Conservation (phyloP, 2,797 vertebrate species). For the Mormyrops boulengeri region DNA sequence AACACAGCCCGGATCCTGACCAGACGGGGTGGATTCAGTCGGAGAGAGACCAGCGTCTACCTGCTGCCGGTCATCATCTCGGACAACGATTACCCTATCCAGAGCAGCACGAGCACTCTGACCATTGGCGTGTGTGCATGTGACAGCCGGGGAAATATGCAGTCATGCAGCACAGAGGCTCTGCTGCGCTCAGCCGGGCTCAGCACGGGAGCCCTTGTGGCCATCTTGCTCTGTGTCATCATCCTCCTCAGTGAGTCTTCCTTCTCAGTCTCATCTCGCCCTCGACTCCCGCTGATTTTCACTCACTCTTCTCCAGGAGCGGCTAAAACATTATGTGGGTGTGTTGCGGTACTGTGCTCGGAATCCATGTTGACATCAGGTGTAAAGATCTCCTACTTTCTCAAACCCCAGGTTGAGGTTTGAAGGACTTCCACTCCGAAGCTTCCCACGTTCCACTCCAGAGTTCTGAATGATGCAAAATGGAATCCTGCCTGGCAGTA, state of each 20-base stretch:
- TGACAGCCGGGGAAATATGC: slow-evolving; percentile 79
- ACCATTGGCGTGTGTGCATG: slow-evolving; percentile 87
- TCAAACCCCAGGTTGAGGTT: neutral
- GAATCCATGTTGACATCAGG: neutral
- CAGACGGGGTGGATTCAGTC: slow-evolving; percentile 79
- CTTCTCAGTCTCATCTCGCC: neutral
- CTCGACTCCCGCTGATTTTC: neutral
- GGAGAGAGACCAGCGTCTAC: slow-evolving; percentile 84
- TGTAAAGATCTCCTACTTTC: neutral
- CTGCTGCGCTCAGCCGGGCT: slow-evolving; percentile 83
- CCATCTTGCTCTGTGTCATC: slow-evolving; percentile 86
- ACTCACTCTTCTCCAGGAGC: neutral
- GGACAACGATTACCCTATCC: slow-evolving; percentile 87
- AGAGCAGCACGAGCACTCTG: slow-evolving; percentile 90
- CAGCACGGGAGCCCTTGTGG: slow-evolving; percentile 85
- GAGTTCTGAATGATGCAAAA: neutral
- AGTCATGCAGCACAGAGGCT: slow-evolving; percentile 82
- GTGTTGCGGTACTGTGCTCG: neutral
- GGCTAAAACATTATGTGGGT: neutral
- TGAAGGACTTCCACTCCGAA: neutral
- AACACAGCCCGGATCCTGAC: slow-evolving; percentile 94
- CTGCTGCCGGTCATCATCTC: slow-evolving; percentile 91
- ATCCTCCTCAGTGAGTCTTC: slow-evolving; percentile 82
- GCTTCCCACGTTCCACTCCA: neutral
- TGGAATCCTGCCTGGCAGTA: neutral